These are phyloP conservation scores for Sinocyclocheilus grahami DNA, from an alignment of 2,113 vertebrate genomes.

Conservation along the genomic window DNA sequence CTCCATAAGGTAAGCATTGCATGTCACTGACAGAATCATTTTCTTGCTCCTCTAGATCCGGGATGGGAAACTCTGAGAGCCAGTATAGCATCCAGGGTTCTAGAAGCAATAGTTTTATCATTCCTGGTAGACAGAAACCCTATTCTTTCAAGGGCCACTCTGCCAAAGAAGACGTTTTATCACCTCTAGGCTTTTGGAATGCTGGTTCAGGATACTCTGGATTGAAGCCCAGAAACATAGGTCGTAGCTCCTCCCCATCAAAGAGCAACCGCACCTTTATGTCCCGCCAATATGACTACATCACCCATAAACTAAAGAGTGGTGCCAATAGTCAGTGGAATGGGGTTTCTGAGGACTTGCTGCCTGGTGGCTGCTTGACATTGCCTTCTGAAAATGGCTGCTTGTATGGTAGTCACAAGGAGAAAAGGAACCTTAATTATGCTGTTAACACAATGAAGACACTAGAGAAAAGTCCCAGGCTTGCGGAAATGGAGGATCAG, in stretches of 20 bases:
- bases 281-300: slow-evolving; percentile 77
- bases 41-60: slow-evolving; percentile 69
- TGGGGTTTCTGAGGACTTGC: slow-evolving; percentile 65
- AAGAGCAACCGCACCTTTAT: slow-evolving; percentile 85
- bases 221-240: slow-evolving; percentile 84
- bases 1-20: not conserved
- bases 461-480: slow-evolving; percentile 61
- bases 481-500: slow-evolving; percentile 75
- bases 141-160: slow-evolving; percentile 84
- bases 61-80: slow-evolving; percentile 98
- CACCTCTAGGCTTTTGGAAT: slow-evolving; percentile 81
- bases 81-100: slow-evolving; percentile 91
- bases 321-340: slow-evolving; percentile 68
- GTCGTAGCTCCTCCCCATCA: slow-evolving; percentile 86
- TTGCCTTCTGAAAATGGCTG: slow-evolving; percentile 76
- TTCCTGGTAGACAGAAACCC: slow-evolving; percentile 84
- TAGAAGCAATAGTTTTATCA: slow-evolving; percentile 75
- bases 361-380: slow-evolving; percentile 56
- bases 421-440: slow-evolving; percentile 70
- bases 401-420: slow-evolving; percentile 68
- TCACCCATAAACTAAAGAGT: slow-evolving; percentile 76
- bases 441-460: slow-evolving; percentile 76
- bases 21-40: slow-evolving; percentile 52
- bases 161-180: slow-evolving; percentile 81
- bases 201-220: slow-evolving; percentile 68